phyloP scores from a whole-genome alignment of 92 coral and sea anemone species.

The Zoanthus solanderi region DNA sequence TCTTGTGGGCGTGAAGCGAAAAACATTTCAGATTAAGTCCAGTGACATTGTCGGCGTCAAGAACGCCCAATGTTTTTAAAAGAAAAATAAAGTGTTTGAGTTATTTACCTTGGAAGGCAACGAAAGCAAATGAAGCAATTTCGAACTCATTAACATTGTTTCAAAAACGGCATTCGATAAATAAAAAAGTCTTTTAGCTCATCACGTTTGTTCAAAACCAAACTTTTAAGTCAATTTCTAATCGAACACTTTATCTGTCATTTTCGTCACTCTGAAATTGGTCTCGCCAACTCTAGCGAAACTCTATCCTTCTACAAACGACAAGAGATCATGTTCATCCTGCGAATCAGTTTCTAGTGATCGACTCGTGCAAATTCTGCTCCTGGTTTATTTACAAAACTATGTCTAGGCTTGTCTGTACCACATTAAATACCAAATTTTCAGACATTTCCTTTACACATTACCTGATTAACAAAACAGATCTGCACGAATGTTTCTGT shows the following conservation, averaged over 20 bases:
- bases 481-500: background rate
- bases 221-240: background rate
- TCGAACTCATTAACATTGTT: background rate
- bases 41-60: background rate
- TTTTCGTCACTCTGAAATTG: background rate
- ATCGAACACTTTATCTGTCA: background rate
- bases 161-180: background rate
- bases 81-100: background rate
- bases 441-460: background rate
- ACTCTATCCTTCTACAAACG: slow-evolving; percentile 25
- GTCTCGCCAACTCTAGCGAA: background rate
- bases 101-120: background rate
- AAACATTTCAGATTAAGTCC: slow-evolving; percentile 34
- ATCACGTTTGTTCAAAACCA: background rate
- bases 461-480: slow-evolving; percentile 2
- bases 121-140: background rate
- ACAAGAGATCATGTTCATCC: slow-evolving; percentile 24
- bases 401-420: background rate
- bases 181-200: background rate
- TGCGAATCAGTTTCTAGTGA: background rate
- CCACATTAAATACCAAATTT: background rate
- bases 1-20: slow-evolving; percentile 38
- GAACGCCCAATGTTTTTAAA: slow-evolving; percentile 5
- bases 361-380: slow-evolving; percentile 6
- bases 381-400: background rate